Evolutionary conservation across 2,797 vertebrate genomes (phyloP).

Genomic region (Silurus lanzhouensis): DNA sequence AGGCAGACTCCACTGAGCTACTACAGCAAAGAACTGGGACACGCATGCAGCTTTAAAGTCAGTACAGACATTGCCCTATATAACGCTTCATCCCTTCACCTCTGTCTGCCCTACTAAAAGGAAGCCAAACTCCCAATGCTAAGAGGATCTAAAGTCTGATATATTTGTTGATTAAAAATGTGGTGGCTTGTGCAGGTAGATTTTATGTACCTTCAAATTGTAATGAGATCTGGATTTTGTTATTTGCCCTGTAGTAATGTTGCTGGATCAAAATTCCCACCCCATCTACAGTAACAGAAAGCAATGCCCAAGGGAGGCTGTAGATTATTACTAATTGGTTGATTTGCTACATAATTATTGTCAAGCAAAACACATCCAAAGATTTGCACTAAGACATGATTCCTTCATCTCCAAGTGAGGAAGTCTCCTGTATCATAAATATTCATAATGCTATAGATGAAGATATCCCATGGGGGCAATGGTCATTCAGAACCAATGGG

Average conservation of each 20-base stretch:
- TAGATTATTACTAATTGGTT: constrained; percentile 43
- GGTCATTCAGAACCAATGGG: constrained; percentile 9
- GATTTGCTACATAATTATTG: constrained; percentile 55
- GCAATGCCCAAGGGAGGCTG: background rate
- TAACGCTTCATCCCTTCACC: constrained; percentile 44
- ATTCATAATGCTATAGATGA: constrained; percentile 26
- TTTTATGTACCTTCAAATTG: background rate
- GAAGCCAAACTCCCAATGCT: constrained; percentile 39
- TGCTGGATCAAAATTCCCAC: constrained; percentile 16
- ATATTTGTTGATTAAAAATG: background rate
- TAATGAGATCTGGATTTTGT: background rate
- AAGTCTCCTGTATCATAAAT: constrained; percentile 43
- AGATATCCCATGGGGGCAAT: constrained; percentile 8
- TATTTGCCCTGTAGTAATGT: background rate
- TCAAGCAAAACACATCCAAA: constrained; percentile 28
- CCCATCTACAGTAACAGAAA: constrained; percentile 6
- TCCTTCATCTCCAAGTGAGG: constrained; percentile 1
- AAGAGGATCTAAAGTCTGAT: constrained; percentile 21
- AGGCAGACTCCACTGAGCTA: constrained; percentile 33
- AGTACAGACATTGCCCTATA: constrained; percentile 52
- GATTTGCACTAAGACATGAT: constrained; percentile 29
- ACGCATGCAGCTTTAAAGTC: constrained; percentile 50
- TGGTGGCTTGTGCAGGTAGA: background rate
- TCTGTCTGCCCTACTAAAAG: constrained; percentile 40
- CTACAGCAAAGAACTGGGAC: constrained; percentile 55